Conservation (phyloP, 2,113 vertebrate genomes). For the Rhineura floridana region DNA sequence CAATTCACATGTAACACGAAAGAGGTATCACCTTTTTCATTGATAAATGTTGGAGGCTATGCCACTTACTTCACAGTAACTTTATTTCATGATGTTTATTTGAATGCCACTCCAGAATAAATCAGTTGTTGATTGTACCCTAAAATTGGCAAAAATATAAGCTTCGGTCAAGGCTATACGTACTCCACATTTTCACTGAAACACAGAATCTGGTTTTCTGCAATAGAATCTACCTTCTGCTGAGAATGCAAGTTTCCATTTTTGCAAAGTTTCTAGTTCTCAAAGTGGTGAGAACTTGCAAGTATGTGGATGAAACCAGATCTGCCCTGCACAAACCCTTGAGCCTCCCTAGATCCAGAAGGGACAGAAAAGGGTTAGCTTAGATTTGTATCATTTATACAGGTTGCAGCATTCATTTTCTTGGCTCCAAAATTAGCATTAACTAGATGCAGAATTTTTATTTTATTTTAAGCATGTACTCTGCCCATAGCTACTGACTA, state of each 20-base stretch:
- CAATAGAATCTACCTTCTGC: too few species aligned
- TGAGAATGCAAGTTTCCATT: neutral
- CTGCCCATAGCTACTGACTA: neutral
- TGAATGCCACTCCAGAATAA: neutral
- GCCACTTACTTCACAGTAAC: neutral
- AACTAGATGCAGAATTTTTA: neutral
- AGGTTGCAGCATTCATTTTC: neutral
- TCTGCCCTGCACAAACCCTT: too few species aligned
- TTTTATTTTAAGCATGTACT: neutral
- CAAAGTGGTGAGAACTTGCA: neutral
- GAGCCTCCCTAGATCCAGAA: neutral
- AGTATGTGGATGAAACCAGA: neutral
- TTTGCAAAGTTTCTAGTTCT: neutral
- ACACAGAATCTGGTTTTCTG: neutral
- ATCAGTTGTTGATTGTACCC: neutral
- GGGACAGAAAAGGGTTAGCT: neutral
- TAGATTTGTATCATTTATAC: neutral
- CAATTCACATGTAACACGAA: neutral
- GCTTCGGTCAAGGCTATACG: neutral
- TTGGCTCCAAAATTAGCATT: neutral
- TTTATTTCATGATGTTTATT: neutral
- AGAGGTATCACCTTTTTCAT: neutral
- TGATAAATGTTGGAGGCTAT: neutral
- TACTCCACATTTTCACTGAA: neutral
- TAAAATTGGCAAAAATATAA: neutral